Percentiles rank a stretch among this genome's conserved stretches.
phyloP scores from a whole-genome alignment of 2,888 invertebrate species.

The Rhabditophanes sp. region DNA sequence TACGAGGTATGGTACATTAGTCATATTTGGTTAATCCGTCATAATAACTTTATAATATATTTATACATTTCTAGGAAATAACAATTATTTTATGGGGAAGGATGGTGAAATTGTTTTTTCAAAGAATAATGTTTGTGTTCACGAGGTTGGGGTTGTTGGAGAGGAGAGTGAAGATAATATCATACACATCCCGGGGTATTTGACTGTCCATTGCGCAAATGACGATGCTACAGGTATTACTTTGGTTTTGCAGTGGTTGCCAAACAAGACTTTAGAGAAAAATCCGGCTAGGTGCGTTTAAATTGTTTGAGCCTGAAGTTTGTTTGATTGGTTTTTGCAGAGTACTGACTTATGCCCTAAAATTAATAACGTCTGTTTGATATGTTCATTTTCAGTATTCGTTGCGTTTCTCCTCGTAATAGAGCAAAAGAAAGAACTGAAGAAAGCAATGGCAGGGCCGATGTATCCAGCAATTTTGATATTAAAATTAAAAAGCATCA shows the following conservation, averaged over 20 bases:
- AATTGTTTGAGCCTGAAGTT: neutral
- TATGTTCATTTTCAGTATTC: slow-evolving; percentile 20
- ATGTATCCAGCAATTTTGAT: too few relatives aligned
- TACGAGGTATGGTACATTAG: slow-evolving; percentile 20
- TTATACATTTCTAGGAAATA: slow-evolving; percentile 17
- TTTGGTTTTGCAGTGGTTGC: slow-evolving; percentile 79
- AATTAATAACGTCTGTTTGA: slow-evolving; percentile 2
- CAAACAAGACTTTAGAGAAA: slow-evolving; percentile 70
- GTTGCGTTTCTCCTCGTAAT: slow-evolving; percentile 32
- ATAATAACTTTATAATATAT: neutral
- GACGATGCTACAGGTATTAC: slow-evolving; percentile 54
- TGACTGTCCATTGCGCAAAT: slow-evolving; percentile 59
- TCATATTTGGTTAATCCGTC: neutral
- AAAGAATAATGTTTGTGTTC: slow-evolving; percentile 92
- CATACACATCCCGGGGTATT: slow-evolving; percentile 71
- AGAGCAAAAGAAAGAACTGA: too few relatives aligned
- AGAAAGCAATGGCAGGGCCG: too few relatives aligned
- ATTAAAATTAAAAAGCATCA: too few relatives aligned
- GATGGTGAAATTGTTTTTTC: slow-evolving; percentile 51
- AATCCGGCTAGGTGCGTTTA: slow-evolving; percentile 56
- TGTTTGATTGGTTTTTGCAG: slow-evolving; percentile 2
- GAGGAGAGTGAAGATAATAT: slow-evolving; percentile 49
- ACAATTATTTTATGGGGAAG: slow-evolving; percentile 39
- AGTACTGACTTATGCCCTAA: slow-evolving; percentile 5
- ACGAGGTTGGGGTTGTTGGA: slow-evolving; percentile 57